Evolutionary conservation across 2,797 vertebrate genomes (phyloP).

Genomic region (Meriones psammophilus): DNA sequence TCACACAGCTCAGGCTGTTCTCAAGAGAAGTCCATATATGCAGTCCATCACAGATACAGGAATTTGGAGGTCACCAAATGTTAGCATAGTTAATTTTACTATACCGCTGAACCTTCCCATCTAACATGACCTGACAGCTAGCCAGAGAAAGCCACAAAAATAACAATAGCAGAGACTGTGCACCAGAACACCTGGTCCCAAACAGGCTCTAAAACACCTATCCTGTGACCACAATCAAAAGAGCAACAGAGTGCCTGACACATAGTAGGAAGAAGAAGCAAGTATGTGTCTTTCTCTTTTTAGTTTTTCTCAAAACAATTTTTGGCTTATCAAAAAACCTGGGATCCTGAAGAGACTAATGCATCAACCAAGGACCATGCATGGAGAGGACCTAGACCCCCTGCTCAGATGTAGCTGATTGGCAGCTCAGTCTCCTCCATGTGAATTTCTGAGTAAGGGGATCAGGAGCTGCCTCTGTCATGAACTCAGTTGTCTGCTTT

Average conservation of each 20-base stretch:
- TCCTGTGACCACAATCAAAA: background rate
- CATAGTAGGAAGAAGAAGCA: slow-evolving; percentile 38
- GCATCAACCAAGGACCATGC: too few species aligned
- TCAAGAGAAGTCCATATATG: background rate
- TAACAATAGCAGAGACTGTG: background rate
- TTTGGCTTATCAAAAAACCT: background rate
- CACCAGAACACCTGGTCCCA: background rate
- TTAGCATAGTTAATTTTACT: background rate
- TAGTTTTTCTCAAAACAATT: slow-evolving; percentile 13
- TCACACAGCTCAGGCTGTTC: background rate
- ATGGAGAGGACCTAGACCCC: too few species aligned
- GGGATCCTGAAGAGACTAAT: background rate
- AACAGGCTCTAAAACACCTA: background rate
- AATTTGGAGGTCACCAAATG: background rate
- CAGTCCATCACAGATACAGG: background rate
- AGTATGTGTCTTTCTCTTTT: background rate
- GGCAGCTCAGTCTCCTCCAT: too few species aligned
- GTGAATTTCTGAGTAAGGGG: too few species aligned
- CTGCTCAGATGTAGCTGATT: too few species aligned
- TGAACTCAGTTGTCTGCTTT: too few species aligned
- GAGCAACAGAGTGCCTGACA: background rate
- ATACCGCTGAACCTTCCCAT: background rate
- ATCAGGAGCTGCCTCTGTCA: too few species aligned
- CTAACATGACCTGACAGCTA: background rate
- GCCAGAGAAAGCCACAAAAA: background rate